These are phyloP conservation scores for Uropetala carovei DNA, from an alignment of 2,888 invertebrate genomes.

Conservation along the genomic window DNA sequence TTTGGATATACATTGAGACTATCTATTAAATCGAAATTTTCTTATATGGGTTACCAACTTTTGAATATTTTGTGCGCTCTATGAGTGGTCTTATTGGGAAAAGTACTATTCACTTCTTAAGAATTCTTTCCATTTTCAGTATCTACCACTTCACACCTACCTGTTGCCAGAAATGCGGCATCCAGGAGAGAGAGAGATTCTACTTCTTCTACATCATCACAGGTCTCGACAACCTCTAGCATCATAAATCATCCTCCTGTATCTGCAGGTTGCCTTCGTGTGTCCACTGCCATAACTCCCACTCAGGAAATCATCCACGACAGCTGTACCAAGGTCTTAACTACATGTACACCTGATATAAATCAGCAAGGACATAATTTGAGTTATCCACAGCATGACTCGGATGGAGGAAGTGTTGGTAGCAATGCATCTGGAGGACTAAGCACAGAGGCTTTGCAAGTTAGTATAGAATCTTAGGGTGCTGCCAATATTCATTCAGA, in stretches of 20 bases:
- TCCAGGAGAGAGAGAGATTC: conserved; percentile 5
- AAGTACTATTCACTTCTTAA: background rate
- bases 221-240: background rate
- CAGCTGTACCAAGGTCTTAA: conserved; percentile 34
- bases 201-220: background rate
- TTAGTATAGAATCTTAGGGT: conserved; percentile 34
- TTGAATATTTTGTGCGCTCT: too few relatives aligned
- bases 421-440: conserved; percentile 74
- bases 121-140: background rate
- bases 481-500: too few relatives aligned
- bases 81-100: too few relatives aligned
- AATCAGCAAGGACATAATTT: background rate
- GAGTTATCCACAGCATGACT: conserved; percentile 11
- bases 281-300: conserved; percentile 12
- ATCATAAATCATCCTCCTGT: background rate
- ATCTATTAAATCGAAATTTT: too few relatives aligned
- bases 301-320: conserved; percentile 36
- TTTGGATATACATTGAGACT: too few relatives aligned
- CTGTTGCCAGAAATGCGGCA: background rate
- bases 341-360: conserved; percentile 7
- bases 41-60: too few relatives aligned
- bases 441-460: conserved; percentile 79
- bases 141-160: background rate
- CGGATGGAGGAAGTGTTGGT: conserved; percentile 75
- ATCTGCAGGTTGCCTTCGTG: background rate